Evolutionary conservation across 2,113 vertebrate species (phyloP), one percentile per base, ranked within the genome.

Genomic region (Oryzias celebensis): DNA sequence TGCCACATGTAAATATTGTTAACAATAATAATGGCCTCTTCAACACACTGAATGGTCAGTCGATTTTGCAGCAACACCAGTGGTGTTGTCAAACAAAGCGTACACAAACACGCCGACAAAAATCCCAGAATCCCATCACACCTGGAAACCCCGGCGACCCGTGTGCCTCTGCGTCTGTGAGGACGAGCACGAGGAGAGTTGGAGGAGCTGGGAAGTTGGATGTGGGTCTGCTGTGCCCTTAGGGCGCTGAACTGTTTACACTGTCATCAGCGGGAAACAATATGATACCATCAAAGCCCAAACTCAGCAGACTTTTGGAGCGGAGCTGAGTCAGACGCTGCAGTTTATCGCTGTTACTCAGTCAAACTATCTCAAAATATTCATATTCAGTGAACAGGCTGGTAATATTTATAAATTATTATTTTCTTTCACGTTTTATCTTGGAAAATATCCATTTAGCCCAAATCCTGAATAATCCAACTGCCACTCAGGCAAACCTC

Each of bases 201-300:
- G 45, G 4, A 68, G 77, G 55, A 68, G 59, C 57, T 52, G 53
- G 12, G 50, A 36, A 62, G 64, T n/a, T 57, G 62, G 65, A 90
- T 92, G 77, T 60, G 76, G 88, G 90, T 66, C 61, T 73, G 73
- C 68, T 26, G 17, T 83, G 65, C 84, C 87, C 78, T 83, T 76
- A 81, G 79, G 60, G 73, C 73, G 63, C 75, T 42, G 28, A 45
- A 57, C 58, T 92, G 89, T 93, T 91, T 92, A 85, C 81, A 92
- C 85, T 92, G 87, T 92, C 86, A 93, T 91, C 92, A 93, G n/a
- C 66, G 26, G 73, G 76, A 84, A 74, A 78, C 53, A 14, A 48
- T 18, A 17, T 80, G 92, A 93, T 92, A 91, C 76, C 86, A 93
- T 93, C 92, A 86, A 87, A 87, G 65, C 57, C 63, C 44, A 18